Percentiles rank a stretch among this genome's conserved stretches.
Conservation (phyloP, 2,113 vertebrate species). For the Leptosomus discolor region DNA sequence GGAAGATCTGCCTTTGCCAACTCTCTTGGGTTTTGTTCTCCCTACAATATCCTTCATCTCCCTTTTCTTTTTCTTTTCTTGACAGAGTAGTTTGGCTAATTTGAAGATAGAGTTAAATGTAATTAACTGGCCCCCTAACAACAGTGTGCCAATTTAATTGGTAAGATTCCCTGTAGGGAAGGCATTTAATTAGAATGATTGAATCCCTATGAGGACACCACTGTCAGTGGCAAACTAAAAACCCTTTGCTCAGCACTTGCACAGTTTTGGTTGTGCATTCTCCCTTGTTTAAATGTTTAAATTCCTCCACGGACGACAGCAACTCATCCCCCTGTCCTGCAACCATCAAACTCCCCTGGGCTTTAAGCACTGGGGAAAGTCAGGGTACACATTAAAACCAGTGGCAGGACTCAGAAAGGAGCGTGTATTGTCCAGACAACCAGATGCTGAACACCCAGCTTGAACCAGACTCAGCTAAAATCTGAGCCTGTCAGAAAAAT, state of each 20-base stretch:
- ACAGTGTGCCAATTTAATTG: constrained; percentile 56
- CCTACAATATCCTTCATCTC: constrained; percentile 20
- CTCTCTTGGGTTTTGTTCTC: constrained; percentile 1
- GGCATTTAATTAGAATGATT: constrained; percentile 65
- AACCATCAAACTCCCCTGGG: not conserved
- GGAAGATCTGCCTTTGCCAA: not conserved
- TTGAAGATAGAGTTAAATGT: constrained; percentile 65
- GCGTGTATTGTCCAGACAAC: rapidly evolving
- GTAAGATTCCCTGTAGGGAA: constrained; percentile 48
- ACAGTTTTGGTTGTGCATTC: not conserved
- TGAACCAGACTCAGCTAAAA: not conserved
- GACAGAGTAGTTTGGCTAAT: constrained; percentile 54
- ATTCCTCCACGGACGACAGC: not conserved
- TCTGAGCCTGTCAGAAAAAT: not conserved
- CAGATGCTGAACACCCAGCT: not conserved
- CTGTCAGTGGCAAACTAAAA: constrained; percentile 17
- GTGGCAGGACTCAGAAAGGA: not conserved
- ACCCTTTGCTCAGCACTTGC: not conserved
- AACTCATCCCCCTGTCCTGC: not conserved
- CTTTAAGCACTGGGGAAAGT: not conserved
- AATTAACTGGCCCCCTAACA: constrained; percentile 64
- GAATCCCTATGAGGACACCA: constrained; percentile 30
- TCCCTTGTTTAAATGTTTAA: not conserved
- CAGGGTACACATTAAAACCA: not conserved
- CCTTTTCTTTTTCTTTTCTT: constrained; percentile 7